These are phyloP conservation scores for Pentalonia nigronervosa DNA, from an alignment of 1,140 invertebrate genomes.

Conservation along the genomic window DNA sequence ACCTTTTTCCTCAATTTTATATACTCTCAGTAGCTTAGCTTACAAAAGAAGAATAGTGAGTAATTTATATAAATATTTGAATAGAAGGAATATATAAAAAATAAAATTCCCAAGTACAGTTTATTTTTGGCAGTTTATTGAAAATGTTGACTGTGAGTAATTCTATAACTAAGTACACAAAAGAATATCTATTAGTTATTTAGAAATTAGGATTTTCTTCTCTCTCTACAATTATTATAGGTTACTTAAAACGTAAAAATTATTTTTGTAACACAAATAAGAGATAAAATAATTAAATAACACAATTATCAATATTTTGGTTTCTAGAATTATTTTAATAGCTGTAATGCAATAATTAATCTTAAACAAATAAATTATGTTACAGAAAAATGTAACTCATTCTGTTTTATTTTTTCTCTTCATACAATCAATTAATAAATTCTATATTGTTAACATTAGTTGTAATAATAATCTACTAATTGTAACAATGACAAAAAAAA, in stretches of 20 bases:
- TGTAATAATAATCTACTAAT: constrained; percentile 16
- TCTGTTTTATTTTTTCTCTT: neutral
- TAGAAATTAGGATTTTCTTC: constrained; percentile 20
- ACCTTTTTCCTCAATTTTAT: neutral
- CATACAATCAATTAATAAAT: constrained; percentile 1
- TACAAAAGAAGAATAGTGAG: neutral
- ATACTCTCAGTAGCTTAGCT: neutral
- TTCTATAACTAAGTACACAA: constrained; percentile 46
- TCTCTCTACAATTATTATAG: neutral
- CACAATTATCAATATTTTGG: constrained; percentile 42
- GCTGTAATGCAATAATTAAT: constrained; percentile 18
- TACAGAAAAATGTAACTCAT: neutral
- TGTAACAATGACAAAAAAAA: constrained; percentile 5
- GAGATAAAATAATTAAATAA: constrained; percentile 3
- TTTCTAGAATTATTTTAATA: constrained; percentile 34
- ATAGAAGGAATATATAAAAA: neutral
- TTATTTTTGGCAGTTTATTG: constrained; percentile 51
- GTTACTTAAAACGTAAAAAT: neutral
- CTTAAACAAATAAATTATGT: constrained; percentile 28
- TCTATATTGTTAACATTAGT: neutral
- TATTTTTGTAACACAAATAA: constrained; percentile 23
- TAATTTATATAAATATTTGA: neutral
- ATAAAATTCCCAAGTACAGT: neutral
- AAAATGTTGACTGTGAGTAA: neutral
- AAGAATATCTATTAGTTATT: constrained; percentile 15